A percentile compares a stretch with the other conserved stretches of the same genome.
These are phyloP conservation scores for Pygocentrus nattereri DNA, from an alignment of 2,797 vertebrate species.

Conservation along the genomic window DNA sequence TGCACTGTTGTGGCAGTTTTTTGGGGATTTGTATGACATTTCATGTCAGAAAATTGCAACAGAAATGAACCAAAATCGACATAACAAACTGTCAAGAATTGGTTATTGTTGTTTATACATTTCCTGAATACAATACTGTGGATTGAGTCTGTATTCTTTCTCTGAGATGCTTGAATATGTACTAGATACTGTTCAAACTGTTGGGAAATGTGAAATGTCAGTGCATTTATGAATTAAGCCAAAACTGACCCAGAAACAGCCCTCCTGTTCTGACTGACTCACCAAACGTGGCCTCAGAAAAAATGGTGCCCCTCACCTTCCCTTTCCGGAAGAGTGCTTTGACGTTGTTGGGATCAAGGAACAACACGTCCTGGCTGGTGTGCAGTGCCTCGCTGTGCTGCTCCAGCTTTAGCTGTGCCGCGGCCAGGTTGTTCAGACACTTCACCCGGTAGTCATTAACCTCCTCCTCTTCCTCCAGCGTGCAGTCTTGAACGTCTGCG, in stretches of 20 bases:
- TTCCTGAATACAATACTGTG: too few species aligned
- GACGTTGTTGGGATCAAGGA: conserved; percentile 81
- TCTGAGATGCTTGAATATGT: too few species aligned
- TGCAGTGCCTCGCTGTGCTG: conserved; percentile 78
- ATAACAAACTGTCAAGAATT: too few species aligned
- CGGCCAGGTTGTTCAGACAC: conserved; percentile 87
- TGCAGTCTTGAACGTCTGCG: conserved; percentile 61
- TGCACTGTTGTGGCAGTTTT: too few species aligned
- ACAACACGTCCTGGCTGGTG: conserved; percentile 79
- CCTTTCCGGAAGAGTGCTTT: conserved; percentile 84
- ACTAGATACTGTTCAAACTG: not conserved
- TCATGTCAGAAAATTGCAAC: too few species aligned
- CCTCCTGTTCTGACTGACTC: not conserved
- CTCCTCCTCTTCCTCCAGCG: conserved; percentile 79
- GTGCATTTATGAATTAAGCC: too few species aligned
- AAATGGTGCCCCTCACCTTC: conserved; percentile 74
- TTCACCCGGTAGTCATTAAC: conserved; percentile 84
- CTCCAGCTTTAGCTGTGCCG: conserved; percentile 83
- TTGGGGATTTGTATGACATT: too few species aligned
- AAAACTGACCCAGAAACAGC: too few species aligned
- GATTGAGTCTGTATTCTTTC: too few species aligned
- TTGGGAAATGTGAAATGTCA: not conserved
- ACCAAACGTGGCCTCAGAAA: not conserved
- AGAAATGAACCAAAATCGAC: too few species aligned
- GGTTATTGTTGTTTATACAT: too few species aligned